Evolutionary conservation across 2,888 invertebrate genomes (phyloP).

Genomic region (Heliothis peltigera): DNA sequence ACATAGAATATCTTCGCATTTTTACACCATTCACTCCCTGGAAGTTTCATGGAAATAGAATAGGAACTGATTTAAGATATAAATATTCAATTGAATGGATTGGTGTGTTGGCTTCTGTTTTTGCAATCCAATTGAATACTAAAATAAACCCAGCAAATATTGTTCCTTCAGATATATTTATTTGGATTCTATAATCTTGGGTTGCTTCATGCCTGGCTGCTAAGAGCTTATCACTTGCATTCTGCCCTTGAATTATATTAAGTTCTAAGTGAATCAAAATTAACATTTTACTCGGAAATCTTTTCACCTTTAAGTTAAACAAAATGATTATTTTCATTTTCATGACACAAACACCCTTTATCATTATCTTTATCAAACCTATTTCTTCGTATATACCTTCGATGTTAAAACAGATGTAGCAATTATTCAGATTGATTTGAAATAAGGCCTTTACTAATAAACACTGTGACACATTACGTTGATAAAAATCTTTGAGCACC

Average conservation of each 20-base stretch:
- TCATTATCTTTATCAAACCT: too few species aligned
- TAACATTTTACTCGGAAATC: too few species aligned
- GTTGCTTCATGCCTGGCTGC: neutral
- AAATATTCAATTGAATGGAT: neutral
- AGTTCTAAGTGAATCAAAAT: too few species aligned
- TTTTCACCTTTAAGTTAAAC: too few species aligned
- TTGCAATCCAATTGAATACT: neutral
- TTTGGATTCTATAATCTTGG: neutral
- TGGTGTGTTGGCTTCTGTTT: neutral
- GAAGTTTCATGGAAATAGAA: neutral
- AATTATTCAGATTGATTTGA: neutral
- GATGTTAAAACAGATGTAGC: neutral
- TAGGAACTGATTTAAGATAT: neutral
- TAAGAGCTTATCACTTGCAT: too few species aligned
- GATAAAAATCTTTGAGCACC: constrained; percentile 32
- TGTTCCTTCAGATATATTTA: neutral
- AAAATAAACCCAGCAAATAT: neutral
- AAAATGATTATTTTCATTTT: too few species aligned
- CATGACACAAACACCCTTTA: too few species aligned
- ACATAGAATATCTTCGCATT: constrained; percentile 20
- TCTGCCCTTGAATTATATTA: too few species aligned
- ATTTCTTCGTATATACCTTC: neutral
- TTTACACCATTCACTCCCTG: constrained; percentile 16
- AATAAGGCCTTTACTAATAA: constrained; percentile 12
- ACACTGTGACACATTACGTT: constrained; percentile 3